Base-by-base conservation (phyloP, 2,113 vertebrate genomes). In the Phalacrocorax aristotelis region DNA sequence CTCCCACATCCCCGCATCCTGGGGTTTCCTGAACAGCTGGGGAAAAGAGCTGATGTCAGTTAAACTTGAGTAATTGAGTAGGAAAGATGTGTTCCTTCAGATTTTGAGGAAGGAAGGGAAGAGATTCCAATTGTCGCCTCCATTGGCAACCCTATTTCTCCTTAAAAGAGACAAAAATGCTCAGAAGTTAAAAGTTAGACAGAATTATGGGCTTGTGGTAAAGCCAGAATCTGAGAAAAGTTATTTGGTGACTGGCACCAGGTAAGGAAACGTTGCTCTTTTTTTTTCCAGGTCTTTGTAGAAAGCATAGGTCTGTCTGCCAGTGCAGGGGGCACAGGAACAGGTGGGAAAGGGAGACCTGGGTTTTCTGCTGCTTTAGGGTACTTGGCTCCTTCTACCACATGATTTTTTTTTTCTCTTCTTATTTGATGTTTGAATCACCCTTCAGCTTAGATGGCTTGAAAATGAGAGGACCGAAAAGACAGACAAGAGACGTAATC, bases 291-390 rank as follows among this genome's bases (percentile, higher is more conserved):
- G 30, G 5, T 90, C 66, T 83, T 38, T 40, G 15, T 49, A 57
- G 71, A 49, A 83, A 79, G 21, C 30, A 5, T 9, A 11, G 52
- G 7, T 69, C 49, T 3, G 34, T 26, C 51, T 74, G n/a, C 49
- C 11, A 34, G 55, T 2, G 2, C 69, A 54, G 48, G 8, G 20
- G 26, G 18, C 0, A 0, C 36, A 61, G 16, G 26, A 78, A 40
- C 0, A 3, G 14, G 11, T 36, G 32, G 27, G 49, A 57, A 81
- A 89, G 15, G 42, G n/a, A 66, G 17, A 54, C 2, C 15, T 85
- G 65, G 2, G 6, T 34, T 44, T 62, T 8, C 15, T 77, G 19
- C 21, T 58, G 19, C 58, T 65, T 61, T 30, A 10, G 29, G 13
- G 62, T n/a, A 44, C 26, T 76, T 86, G 60, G 27, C 9, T 72